Conservation (phyloP, 2,888 invertebrate species). For the Spialia ferax region DNA sequence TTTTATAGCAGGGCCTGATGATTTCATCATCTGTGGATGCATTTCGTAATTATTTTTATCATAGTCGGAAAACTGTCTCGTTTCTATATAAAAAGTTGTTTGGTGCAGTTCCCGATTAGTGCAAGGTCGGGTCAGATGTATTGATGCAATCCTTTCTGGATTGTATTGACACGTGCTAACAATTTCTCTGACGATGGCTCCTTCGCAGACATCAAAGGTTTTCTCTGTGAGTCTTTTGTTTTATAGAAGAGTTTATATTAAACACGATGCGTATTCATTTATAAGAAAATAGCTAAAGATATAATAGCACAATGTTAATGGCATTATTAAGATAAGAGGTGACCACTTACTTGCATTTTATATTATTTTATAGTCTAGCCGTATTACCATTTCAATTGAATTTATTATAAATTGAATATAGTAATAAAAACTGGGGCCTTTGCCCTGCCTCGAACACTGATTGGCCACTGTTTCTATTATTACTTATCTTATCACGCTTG, state of each 20-base stretch:
- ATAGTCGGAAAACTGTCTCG: background rate
- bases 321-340: constrained; percentile 9
- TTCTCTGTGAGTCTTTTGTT: background rate
- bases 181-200: too few relatives aligned
- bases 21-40: constrained; percentile 11
- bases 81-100: constrained; percentile 8
- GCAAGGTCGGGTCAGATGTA: background rate
- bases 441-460: constrained; percentile 21
- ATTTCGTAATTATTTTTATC: constrained; percentile 17
- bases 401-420: constrained; percentile 25
- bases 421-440: constrained; percentile 17
- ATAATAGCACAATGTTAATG: background rate
- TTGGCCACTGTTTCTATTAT: constrained; percentile 37
- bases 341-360: constrained; percentile 4
- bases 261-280: background rate
- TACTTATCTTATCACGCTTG: constrained; percentile 34
- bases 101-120: background rate
- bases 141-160: background rate
- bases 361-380: background rate
- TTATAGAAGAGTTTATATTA: background rate
- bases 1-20: constrained; percentile 15
- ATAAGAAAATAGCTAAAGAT: background rate
- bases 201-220: background rate
- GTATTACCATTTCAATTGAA: constrained; percentile 9
- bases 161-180: too few relatives aligned